Evolutionary conservation across 1,140 invertebrate genomes (phyloP), one percentile per base, ranked within the genome.

Genomic region (Micrasema minimum): DNA sequence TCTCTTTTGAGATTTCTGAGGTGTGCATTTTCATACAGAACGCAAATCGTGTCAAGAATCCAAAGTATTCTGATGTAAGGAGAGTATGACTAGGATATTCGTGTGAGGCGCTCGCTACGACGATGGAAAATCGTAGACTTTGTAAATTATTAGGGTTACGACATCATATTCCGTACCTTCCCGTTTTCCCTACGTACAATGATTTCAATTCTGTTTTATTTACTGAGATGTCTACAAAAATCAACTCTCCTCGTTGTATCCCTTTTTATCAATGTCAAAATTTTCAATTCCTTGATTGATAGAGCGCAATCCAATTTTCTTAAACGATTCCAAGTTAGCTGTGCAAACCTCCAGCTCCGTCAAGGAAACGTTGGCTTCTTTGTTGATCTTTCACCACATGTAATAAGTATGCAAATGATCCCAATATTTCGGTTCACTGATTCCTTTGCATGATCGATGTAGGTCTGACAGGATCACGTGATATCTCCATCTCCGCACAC

Each of bases 331-430:
- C 26, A 31, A 31, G 26, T 31, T 31, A 31, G 26, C 26, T 31
- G 26, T 4, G 26, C 38, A 46, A 43, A 26, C 41, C 50, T 46
- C 23, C 7, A 31, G 31, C 45, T 26, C 64, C 23, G 41, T 31
- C 66, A 37, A 43, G 46, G 46, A 64, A 55, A 68, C 68, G 71
- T 68, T 72, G 51, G 66, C 53, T 35, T 50, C 68, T 57, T 65
- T 69, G 73, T 69, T 75, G 66, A 69, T 72, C 73, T 69, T 65
- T 64, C 65, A 53, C 59, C 59, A 46, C 59, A 59, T 50, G 69
- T 75, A 75, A 75, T 75, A 75, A 72, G 69, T 72, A 75, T 75
- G 73, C 69, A 75, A 75, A 75, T 75, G 69, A 72, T 72, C 53
- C 61, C 70, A 75, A 75, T 75, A 75, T 72, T 72, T 68, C 70